Evolutionary conservation across 2,888 invertebrate species (phyloP).

Genomic region (Herminia tarsipennalis): DNA sequence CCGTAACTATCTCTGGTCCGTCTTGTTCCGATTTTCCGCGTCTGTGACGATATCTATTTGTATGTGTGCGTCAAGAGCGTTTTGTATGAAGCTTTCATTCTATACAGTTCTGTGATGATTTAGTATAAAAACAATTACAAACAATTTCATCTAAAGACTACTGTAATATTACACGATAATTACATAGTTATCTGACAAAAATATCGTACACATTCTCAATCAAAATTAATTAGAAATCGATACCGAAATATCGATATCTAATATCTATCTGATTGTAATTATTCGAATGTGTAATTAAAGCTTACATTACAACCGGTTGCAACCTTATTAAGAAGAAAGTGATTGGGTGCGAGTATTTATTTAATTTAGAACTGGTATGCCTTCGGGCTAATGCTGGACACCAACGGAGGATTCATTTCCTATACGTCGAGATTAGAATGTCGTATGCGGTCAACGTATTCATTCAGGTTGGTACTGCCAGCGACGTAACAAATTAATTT

Average conservation of each 20-base stretch:
- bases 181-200: background rate
- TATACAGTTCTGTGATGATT: no score
- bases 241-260: conserved; percentile 33
- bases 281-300: conserved; percentile 56
- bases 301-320: conserved; percentile 38
- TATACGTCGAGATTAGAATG: background rate
- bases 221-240: conserved; percentile 30
- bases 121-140: no score
- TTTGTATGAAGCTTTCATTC: no score
- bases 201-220: conserved; percentile 16
- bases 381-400: background rate
- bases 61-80: no score
- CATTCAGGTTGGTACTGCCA: no score
- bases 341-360: conserved; percentile 39
- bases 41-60: no score
- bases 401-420: background rate
- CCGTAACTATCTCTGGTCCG: no score
- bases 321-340: conserved; percentile 48
- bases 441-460: background rate
- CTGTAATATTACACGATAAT: no score
- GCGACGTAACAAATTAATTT: no score
- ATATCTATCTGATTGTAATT: conserved; percentile 48
- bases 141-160: no score
- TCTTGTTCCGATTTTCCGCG: no score
- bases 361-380: conserved; percentile 18